A percentile compares a stretch with the other conserved stretches of the same genome.
phyloP scores from a whole-genome alignment of 2,888 invertebrate species.

The Anagyrus pseudococci region DNA sequence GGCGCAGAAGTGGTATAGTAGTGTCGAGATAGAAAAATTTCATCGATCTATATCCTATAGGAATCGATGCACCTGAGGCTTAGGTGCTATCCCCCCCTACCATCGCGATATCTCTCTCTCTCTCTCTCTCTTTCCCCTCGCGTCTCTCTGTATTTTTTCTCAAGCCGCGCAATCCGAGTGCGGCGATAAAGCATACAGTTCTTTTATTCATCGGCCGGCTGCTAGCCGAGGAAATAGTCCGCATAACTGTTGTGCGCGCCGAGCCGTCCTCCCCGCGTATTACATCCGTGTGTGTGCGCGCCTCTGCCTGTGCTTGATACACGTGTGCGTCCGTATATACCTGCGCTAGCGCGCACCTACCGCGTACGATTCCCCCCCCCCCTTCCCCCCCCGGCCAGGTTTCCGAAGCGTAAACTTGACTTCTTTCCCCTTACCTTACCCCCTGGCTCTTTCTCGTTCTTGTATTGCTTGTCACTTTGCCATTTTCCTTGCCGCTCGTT shows the following conservation, averaged over 20 bases:
- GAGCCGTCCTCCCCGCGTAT: slow-evolving; percentile 45
- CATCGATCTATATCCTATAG: not conserved
- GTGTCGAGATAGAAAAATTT: slow-evolving; percentile 1
- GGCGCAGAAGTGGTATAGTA: not conserved
- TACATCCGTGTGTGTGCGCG: no score
- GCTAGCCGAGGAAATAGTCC: slow-evolving; percentile 46
- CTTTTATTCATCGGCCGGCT: slow-evolving; percentile 36
- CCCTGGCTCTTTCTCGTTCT: no score
- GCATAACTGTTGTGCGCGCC: slow-evolving; percentile 50
- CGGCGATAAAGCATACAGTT: slow-evolving; percentile 37
- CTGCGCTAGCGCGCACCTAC: no score
- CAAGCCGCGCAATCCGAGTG: slow-evolving; percentile 1
- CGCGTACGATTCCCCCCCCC: no score
- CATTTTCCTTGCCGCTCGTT: no score
- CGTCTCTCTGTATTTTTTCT: not conserved
- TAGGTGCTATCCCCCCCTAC: not conserved
- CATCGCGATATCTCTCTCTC: not conserved
- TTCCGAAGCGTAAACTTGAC: no score
- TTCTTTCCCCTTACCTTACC: no score
- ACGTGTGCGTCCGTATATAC: no score
- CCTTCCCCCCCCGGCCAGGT: no score
- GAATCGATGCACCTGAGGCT: not conserved
- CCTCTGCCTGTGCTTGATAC: no score
- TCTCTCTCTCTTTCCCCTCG: not conserved
- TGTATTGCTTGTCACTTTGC: no score